A percentile compares a stretch with the other conserved stretches of the same genome.
Conservation (phyloP, 2,797 vertebrate genomes). For the Tokudaia tokunoshimensis region DNA sequence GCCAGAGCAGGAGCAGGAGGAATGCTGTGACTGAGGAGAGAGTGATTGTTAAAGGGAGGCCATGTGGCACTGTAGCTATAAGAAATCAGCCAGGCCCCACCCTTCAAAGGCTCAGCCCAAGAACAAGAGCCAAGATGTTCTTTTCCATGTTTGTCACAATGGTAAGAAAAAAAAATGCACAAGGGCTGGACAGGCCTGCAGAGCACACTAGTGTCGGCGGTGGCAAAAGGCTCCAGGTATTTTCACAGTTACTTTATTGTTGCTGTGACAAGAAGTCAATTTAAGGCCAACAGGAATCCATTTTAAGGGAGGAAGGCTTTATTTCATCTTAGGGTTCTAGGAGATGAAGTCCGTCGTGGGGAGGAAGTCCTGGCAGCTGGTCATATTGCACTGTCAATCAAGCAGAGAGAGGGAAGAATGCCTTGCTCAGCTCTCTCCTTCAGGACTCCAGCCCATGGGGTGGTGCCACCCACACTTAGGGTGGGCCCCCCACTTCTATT, state of each 20-base stretch:
- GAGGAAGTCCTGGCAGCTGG: neutral
- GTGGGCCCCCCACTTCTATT: neutral
- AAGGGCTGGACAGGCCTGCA: neutral
- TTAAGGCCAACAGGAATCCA: neutral
- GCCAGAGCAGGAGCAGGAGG: neutral
- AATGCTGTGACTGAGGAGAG: neutral
- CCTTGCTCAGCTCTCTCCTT: neutral
- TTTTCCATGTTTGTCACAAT: neutral
- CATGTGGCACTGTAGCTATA: neutral
- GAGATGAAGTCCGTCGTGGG: neutral
- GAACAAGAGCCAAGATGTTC: neutral
- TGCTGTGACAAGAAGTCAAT: neutral
- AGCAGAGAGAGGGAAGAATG: neutral
- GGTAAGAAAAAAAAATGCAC: neutral
- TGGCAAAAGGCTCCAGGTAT: neutral
- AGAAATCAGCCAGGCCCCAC: neutral
- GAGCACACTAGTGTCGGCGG: neutral
- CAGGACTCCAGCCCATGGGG: neutral
- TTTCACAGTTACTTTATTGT: neutral
- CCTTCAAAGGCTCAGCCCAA: neutral
- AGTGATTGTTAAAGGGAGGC: neutral
- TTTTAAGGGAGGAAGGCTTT: neutral
- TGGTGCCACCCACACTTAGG: neutral
- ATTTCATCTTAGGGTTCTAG: neutral
- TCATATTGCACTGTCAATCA: neutral